Base-by-base conservation (phyloP, 2,113 vertebrate species). In the Callaeas wilsoni region DNA sequence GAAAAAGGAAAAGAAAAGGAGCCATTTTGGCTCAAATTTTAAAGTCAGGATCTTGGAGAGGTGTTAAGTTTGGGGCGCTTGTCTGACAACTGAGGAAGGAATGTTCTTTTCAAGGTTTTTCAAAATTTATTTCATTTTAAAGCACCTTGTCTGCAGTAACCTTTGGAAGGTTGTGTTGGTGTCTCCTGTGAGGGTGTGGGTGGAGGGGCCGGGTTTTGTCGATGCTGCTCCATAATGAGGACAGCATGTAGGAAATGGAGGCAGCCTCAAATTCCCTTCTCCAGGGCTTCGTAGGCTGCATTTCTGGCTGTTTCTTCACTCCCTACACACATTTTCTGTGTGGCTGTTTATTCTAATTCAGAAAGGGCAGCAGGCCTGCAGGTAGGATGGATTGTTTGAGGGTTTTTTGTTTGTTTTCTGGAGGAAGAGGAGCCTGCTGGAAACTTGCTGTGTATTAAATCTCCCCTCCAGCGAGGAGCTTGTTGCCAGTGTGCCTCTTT, bases 11-110 rank as follows among this genome's bases (percentile, higher is more conserved):
- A 79, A 49, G 46, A 11, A 20, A 44, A 83, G 32, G 60, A 78
- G 30, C 59, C 15, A 3, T 30, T 10, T 86, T 41, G 26, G 53
- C 47, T 78, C 52, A 13, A 4, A 52, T 37, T 52, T 68, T 50
- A 14, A 33, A 69, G 59, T 42, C 0, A 0, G 32, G 12, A 14
- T 93, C 74, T 65, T 52, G 23, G 44, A 84, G 41, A 37, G 44
- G 5, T 56, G 25, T 3, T 4, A 3, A 71, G 29, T 49, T 56
- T 52, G 41, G 41, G 29, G 18, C 0, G 0, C 22, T 37, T 49
- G 4, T n/a, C 53, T 82, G 18, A 65, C 74, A 39, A 0, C 52
- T n/a, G 42, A 56, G 65, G 57, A n/a, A 49, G 23, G 20, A 79
- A 32, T 53, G 14, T 59, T 26, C 30, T 75, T 60, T 50, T 37